Conservation (phyloP, 1,140 invertebrate genomes). For the Arctopsyche grandis region DNA sequence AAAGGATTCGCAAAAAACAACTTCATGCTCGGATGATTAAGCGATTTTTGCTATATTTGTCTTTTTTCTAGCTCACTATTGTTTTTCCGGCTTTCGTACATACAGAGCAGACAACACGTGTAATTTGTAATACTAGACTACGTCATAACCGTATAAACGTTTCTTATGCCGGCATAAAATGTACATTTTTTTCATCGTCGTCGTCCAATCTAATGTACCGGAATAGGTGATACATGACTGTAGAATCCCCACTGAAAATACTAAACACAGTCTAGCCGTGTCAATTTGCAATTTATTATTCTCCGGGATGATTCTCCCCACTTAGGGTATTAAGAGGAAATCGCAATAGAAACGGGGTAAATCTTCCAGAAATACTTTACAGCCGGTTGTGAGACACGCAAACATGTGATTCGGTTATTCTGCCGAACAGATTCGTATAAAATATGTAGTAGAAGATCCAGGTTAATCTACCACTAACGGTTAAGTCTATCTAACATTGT, state of each 20-base stretch:
- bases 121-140: background rate
- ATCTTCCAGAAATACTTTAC: constrained; percentile 27
- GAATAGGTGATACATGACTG: too few relatives aligned
- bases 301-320: background rate
- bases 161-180: too few relatives aligned
- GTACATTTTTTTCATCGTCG: too few relatives aligned
- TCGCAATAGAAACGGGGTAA: constrained; percentile 18
- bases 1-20: constrained; percentile 12
- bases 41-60: background rate
- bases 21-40: constrained; percentile 18
- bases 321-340: constrained; percentile 17
- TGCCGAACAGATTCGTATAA: background rate
- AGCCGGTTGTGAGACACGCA: background rate
- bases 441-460: background rate
- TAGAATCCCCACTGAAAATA: too few relatives aligned
- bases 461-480: too few relatives aligned
- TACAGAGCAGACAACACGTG: background rate
- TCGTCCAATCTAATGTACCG: too few relatives aligned
- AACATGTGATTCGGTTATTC: constrained; percentile 10
- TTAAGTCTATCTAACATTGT: too few relatives aligned
- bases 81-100: background rate
- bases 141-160: constrained; percentile 2
- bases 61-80: background rate
- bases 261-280: background rate
- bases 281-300: constrained; percentile 9